These are phyloP conservation scores for Stichodactyla mertensii DNA, from an alignment of 64 coral and sea anemone species.

Conservation along the genomic window DNA sequence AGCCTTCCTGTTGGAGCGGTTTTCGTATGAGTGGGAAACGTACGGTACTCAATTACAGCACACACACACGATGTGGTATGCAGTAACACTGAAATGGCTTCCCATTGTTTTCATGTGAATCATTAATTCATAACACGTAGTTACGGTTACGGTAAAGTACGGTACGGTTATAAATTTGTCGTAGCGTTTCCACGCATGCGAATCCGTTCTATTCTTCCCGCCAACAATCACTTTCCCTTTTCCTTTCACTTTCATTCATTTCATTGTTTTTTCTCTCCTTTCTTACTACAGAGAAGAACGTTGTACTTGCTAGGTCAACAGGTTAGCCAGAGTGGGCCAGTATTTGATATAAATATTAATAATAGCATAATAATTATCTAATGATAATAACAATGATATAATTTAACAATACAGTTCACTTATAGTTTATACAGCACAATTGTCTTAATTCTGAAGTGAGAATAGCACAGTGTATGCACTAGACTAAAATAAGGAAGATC, in stretches of 20 bases:
- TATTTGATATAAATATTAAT: neutral
- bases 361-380: neutral
- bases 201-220: too few species aligned
- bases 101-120: too few species aligned
- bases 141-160: too few species aligned
- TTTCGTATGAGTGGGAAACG: neutral
- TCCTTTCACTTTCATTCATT: neutral
- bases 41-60: too few species aligned
- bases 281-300: conserved; percentile 42
- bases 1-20: neutral
- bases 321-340: conserved; percentile 34
- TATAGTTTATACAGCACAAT: conserved; percentile 1
- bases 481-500: neutral
- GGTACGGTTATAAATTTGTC: too few species aligned
- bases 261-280: conserved; percentile 1
- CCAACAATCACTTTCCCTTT: neutral
- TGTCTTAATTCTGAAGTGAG: neutral
- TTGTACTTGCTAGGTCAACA: conserved; percentile 24
- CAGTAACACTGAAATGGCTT: too few species aligned
- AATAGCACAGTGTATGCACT: neutral
- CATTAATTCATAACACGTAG: too few species aligned
- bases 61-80: too few species aligned
- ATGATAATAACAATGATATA: neutral
- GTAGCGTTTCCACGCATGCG: too few species aligned
- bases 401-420: neutral